These are phyloP conservation scores for Psix sp. DNA, from an alignment of 1,140 invertebrate species.

Conservation along the genomic window DNA sequence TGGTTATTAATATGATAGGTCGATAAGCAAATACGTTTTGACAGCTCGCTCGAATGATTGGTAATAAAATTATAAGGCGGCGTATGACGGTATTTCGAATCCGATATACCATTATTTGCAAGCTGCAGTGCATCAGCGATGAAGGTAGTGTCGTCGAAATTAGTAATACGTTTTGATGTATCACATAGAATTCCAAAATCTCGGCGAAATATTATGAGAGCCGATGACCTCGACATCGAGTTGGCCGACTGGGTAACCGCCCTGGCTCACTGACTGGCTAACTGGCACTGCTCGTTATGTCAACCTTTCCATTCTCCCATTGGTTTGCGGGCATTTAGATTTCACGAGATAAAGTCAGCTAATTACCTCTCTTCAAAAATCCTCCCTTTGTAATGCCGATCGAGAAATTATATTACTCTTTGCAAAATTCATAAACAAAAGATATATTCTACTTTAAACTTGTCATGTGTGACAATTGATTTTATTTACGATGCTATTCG, in stretches of 20 bases:
- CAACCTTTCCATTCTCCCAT: constrained; percentile 60
- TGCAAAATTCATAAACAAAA: constrained; percentile 55
- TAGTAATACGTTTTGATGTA: constrained; percentile 57
- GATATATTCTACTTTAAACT: constrained; percentile 45
- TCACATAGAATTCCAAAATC: constrained; percentile 48
- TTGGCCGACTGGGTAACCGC: constrained; percentile 26
- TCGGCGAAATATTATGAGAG: constrained; percentile 59
- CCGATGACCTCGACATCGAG: constrained; percentile 54
- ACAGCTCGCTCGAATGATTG: constrained; percentile 20
- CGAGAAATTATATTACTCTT: constrained; percentile 56
- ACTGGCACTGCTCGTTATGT: constrained; percentile 54
- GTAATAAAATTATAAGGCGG: constrained; percentile 54
- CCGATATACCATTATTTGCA: constrained; percentile 36
- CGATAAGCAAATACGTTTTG: constrained; percentile 25
- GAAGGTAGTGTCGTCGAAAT: constrained; percentile 37
- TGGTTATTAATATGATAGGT: constrained; percentile 10
- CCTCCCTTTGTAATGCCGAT: constrained; percentile 57
- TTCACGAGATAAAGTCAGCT: constrained; percentile 62
- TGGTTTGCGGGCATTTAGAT: constrained; percentile 61
- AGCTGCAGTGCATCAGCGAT: constrained; percentile 16
- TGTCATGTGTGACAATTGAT: constrained; percentile 45
- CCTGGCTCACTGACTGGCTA: constrained; percentile 19
- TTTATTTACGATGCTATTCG: constrained; percentile 29
- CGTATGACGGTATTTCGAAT: constrained; percentile 22
- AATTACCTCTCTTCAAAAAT: constrained; percentile 59